Base-by-base conservation (phyloP, 2,797 vertebrate species). In the Arnoldichthys spilopterus region DNA sequence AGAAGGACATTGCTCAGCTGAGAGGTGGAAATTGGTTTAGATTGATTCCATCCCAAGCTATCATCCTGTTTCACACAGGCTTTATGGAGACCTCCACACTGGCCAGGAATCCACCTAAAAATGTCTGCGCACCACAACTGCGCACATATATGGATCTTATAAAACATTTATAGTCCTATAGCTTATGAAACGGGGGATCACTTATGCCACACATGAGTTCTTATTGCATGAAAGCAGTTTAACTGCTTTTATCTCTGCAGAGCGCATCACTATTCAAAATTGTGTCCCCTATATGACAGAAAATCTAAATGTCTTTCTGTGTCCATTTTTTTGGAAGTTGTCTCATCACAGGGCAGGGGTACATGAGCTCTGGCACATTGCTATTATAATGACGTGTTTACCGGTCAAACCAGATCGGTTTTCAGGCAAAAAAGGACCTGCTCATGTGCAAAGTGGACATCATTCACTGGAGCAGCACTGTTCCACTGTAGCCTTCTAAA, bases 41-140 rank as follows among this genome's bases (percentile, higher is more conserved):
- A 30, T 26, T 69, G 53, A 64, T 43, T 54, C 63, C 67, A 47
- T 30, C 22, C 40, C 24, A n/a, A 69, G 67, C 58, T 71, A 34
- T 72, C 49, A 78, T 59, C 71, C 62, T 59, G 61, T 64, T 71
- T 75, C 72, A 70, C 78, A 79, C 76, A 47, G 43, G 22, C 6
- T 69, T 70, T 61, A 49, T 2, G 8, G 45, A 70, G 76, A 70
- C 9, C 2, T 49, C 34, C 13, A 32, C 51, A 32, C 53, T 56
- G 32, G 64, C 53, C 51, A 13, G 53, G 24, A 76, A 68, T 58
- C 24, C 74, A 26, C 54, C 30, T n/a, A 24, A 72, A 30, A 59
- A 12, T 20, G n/a, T n/a, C n/a, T n/a, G n/a, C n/a, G 2, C 15
- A 6, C 37, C 47, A 32, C 1, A 28, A 40, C 70, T 16, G 26